Evolutionary conservation across 1,140 invertebrate genomes (phyloP).

Genomic region (Amyelois transitella): DNA sequence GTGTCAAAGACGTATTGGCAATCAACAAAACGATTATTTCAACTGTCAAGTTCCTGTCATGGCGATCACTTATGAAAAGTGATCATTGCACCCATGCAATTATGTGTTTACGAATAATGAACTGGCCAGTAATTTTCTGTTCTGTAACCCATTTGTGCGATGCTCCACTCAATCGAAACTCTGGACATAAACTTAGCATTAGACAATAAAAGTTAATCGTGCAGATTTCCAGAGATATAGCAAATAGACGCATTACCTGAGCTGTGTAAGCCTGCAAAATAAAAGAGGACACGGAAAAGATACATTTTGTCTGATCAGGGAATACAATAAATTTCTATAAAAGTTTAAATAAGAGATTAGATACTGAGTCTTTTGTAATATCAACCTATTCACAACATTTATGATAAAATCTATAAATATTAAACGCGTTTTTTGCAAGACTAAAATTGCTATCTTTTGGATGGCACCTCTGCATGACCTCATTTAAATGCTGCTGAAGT

Average conservation of each 20-base stretch:
- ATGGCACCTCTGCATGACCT: too few relatives aligned
- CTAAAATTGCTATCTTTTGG: too few relatives aligned
- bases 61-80: conserved; percentile 9
- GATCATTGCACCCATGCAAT: conserved; percentile 8
- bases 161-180: background rate
- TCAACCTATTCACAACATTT: too few relatives aligned
- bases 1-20: conserved; percentile 20
- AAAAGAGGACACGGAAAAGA: background rate
- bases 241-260: conserved; percentile 16
- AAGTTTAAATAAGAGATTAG: too few relatives aligned
- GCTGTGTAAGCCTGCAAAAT: background rate
- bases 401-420: too few relatives aligned
- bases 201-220: conserved; percentile 13
- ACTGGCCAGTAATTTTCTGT: conserved; percentile 30
- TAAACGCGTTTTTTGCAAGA: too few relatives aligned
- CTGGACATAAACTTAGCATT: conserved; percentile 1
- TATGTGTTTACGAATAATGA: conserved; percentile 30
- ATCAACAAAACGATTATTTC: conserved; percentile 33
- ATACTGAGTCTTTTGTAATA: too few relatives aligned
- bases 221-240: conserved; percentile 20
- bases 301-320: too few relatives aligned
- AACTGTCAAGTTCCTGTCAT: conserved; percentile 25
- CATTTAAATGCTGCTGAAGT: too few relatives aligned
- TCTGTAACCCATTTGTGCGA: conserved; percentile 1
- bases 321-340: too few relatives aligned